Conservation (phyloP, 2,113 vertebrate genomes). For the Alosa alosa region DNA sequence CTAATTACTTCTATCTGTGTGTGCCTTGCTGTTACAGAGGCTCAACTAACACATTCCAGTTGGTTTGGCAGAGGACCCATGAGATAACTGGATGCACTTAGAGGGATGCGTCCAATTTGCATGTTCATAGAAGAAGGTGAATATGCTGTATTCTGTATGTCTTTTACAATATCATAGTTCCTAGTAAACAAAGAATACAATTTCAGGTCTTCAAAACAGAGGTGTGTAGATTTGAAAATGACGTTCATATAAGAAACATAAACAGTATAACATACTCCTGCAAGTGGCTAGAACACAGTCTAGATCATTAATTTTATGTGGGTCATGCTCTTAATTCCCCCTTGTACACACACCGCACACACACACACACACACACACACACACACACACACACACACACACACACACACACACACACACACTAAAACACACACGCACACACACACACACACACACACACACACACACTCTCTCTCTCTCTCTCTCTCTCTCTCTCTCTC, state of each 20-base stretch:
- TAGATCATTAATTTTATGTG: neutral
- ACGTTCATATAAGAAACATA: neutral
- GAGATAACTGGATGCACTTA: neutral
- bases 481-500: too few relatives aligned
- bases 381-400: neutral
- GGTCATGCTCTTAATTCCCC: neutral
- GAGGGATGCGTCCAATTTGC: too few relatives aligned
- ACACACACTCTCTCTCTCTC: neutral
- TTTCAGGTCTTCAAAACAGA: neutral
- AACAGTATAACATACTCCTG: neutral
- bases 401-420: neutral
- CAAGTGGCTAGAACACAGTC: neutral
- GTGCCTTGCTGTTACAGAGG: neutral
- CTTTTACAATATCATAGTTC: neutral
- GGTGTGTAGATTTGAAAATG: neutral
- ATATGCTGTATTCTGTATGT: neutral
- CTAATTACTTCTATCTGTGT: neutral
- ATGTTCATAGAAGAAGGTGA: neutral
- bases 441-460: neutral
- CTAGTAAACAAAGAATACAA: neutral
- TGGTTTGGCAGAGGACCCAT: neutral
- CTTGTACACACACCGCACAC: neutral
- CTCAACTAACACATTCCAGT: neutral
- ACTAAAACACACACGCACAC: neutral
- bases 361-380: too few relatives aligned